Conservation (phyloP, 2,888 invertebrate species). For the Epinotia bilunana region DNA sequence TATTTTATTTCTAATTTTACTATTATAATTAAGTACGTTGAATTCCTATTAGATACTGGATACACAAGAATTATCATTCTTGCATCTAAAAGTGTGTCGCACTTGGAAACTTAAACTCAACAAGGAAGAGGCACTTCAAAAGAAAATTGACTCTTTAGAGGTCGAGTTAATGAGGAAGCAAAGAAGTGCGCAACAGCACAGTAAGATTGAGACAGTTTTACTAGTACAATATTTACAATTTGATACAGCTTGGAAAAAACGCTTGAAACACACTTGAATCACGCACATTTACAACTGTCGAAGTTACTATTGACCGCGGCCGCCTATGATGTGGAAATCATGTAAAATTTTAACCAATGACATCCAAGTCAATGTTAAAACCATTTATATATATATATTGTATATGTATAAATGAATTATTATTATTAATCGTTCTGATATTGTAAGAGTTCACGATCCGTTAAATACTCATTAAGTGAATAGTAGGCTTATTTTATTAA, state of each 20-base stretch:
- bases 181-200: conserved; percentile 76
- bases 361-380: neutral
- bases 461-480: too few species aligned
- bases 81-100: conserved; percentile 82
- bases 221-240: too few species aligned
- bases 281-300: too few species aligned
- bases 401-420: too few species aligned
- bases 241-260: too few species aligned
- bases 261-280: too few species aligned
- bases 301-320: too few species aligned
- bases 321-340: too few species aligned
- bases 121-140: conserved; percentile 75
- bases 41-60: conserved; percentile 68
- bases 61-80: conserved; percentile 81
- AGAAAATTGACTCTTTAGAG: conserved; percentile 76
- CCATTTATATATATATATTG: too few species aligned
- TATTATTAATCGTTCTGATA: too few species aligned
- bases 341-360: neutral
- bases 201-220: conserved; percentile 62
- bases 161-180: conserved; percentile 78
- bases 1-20: neutral
- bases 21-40: neutral
- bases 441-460: too few species aligned
- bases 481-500: too few species aligned
- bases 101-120: conserved; percentile 74